Conservation (phyloP, 2,113 vertebrate genomes). For the Bombycilla garrulus region DNA sequence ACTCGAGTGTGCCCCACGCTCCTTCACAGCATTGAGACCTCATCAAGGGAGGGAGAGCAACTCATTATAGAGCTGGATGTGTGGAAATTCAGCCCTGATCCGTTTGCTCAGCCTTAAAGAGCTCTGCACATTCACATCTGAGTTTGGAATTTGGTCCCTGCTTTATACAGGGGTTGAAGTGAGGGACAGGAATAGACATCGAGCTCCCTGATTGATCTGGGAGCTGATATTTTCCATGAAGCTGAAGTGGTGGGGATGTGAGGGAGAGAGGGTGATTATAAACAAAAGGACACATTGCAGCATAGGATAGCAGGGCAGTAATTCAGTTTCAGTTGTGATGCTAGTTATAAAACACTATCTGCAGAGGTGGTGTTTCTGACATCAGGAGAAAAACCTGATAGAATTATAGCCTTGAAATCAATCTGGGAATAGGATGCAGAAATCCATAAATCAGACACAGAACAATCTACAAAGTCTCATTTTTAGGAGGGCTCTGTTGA, state of each 20-base stretch:
- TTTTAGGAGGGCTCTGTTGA: conserved; percentile 69
- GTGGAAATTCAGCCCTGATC: background rate
- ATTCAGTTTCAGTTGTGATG: conserved; percentile 49
- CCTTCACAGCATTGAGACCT: background rate
- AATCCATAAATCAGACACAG: conserved; percentile 72
- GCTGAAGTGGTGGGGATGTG: background rate
- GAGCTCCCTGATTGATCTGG: conserved; percentile 44
- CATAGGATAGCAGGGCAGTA: conserved; percentile 38
- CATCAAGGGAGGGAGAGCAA: background rate
- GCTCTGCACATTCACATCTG: background rate
- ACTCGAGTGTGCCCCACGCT: background rate
- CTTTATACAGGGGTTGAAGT: background rate
- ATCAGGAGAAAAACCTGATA: conserved; percentile 65
- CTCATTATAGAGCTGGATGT: background rate
- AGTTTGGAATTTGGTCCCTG: background rate
- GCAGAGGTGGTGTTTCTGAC: conserved; percentile 60
- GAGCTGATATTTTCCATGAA: conserved; percentile 13
- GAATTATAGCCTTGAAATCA: conserved; percentile 72
- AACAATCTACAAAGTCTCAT: conserved; percentile 67
- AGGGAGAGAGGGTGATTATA: conserved; percentile 24
- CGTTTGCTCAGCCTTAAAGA: background rate
- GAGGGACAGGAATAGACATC: background rate
- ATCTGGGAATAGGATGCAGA: conserved; percentile 67
- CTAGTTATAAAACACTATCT: conserved; percentile 63
- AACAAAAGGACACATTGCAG: conserved; percentile 35